Evolutionary conservation across 2,888 invertebrate genomes (phyloP).

Genomic region (Drosophila multiciliata): DNA sequence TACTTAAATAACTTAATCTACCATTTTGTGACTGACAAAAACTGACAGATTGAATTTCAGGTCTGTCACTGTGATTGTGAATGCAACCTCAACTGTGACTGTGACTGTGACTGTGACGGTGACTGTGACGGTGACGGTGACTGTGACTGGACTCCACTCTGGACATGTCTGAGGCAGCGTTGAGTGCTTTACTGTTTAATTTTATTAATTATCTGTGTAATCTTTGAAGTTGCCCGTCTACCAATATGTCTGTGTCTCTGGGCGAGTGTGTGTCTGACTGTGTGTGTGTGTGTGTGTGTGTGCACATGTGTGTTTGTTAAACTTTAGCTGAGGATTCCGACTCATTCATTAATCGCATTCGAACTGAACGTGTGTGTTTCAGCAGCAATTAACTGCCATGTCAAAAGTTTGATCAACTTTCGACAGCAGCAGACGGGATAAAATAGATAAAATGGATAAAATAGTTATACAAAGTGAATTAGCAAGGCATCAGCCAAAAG

Average conservation of each 20-base stretch:
- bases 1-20: neutral
- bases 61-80: neutral
- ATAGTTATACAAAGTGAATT: constrained; percentile 25
- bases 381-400: constrained; percentile 20
- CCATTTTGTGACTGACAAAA: neutral
- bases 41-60: neutral
- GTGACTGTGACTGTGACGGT: constrained; percentile 6
- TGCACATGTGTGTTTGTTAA: neutral
- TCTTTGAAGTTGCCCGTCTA: constrained; percentile 64
- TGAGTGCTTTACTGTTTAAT: constrained; percentile 79
- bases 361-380: constrained; percentile 28
- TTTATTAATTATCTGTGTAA: constrained; percentile 79
- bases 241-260: constrained; percentile 8
- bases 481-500: constrained; percentile 12
- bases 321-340: neutral
- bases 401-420: constrained; percentile 46
- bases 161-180: constrained; percentile 23
- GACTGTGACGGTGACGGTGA: neutral
- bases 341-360: constrained; percentile 58
- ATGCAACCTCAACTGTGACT: neutral
- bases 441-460: constrained; percentile 4
- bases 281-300: constrained; percentile 3
- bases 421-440: constrained; percentile 12
- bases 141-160: constrained; percentile 7
- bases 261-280: neutral